Conservation (phyloP, 53 echinoderm and acorn worm genomes). For the Paelopatides confundens region DNA sequence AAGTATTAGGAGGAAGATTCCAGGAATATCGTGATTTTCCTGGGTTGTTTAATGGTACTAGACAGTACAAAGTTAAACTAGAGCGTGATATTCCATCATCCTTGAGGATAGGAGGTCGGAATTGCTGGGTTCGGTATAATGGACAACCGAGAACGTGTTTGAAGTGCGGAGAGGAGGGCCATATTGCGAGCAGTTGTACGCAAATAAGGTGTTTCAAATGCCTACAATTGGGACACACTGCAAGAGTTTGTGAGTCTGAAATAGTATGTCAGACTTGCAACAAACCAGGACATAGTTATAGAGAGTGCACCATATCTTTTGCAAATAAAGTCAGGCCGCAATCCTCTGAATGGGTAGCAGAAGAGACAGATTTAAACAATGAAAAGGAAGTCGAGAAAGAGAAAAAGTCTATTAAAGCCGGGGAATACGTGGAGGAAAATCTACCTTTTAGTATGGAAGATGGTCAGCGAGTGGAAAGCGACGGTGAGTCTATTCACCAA, state of each 20-base stretch:
- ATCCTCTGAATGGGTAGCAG: neutral
- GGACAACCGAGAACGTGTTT: constrained; percentile 45
- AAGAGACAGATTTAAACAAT: neutral
- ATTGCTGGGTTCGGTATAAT: constrained; percentile 50
- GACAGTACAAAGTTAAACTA: constrained; percentile 46
- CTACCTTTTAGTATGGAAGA: too few relatives aligned
- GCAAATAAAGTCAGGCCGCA: constrained; percentile 1
- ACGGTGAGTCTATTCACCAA: too few relatives aligned
- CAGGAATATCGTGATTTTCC: constrained; percentile 15
- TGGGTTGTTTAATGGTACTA: constrained; percentile 42
- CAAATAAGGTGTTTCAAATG: neutral
- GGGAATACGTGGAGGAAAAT: too few relatives aligned
- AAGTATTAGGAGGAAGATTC: constrained; percentile 29
- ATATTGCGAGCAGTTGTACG: constrained; percentile 21
- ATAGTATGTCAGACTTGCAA: neutral
- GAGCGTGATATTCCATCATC: constrained; percentile 37
- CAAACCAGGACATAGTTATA: neutral
- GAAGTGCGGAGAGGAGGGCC: constrained; percentile 15
- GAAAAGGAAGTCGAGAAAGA: neutral
- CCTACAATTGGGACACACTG: neutral
- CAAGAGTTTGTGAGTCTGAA: neutral
- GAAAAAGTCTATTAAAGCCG: too few relatives aligned
- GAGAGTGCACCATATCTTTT: neutral
- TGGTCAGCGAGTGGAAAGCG: too few relatives aligned
- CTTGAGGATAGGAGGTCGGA: constrained; percentile 45